A percentile compares a stretch with the other conserved stretches of the same genome.
Evolutionary conservation across 2,113 vertebrate genomes (phyloP).

Genomic region (Mustelus asterias): DNA sequence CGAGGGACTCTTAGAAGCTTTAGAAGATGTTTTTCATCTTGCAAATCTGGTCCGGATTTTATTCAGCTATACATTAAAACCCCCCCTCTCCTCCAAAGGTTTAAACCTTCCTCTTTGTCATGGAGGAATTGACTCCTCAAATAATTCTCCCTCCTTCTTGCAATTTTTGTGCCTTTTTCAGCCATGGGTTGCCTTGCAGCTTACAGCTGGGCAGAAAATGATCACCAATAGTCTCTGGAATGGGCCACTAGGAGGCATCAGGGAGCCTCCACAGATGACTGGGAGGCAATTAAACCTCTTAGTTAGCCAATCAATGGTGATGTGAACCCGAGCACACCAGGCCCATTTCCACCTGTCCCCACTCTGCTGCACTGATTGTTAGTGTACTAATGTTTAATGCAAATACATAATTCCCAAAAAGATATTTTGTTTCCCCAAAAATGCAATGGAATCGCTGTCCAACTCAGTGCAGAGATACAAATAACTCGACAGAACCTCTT

Average conservation of each 20-base stretch:
- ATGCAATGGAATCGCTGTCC: not conserved
- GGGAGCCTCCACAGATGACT: not conserved
- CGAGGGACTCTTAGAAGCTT: not conserved
- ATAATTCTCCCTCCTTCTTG: not conserved
- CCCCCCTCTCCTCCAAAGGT: too few relatives aligned
- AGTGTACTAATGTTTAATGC: not conserved
- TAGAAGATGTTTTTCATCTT: not conserved
- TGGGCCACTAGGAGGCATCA: not conserved
- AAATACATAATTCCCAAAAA: not conserved
- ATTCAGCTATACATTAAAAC: not conserved
- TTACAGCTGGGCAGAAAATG: not conserved
- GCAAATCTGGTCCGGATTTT: not conserved
- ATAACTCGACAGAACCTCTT: not conserved
- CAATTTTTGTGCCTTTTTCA: not conserved
- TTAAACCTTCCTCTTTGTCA: not conserved
- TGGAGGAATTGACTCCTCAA: not conserved
- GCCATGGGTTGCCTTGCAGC: not conserved
- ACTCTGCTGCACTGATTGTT: not conserved
- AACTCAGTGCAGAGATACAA: not conserved
- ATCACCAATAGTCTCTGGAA: not conserved
- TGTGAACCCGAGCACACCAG: not conserved
- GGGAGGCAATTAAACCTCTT: not conserved
- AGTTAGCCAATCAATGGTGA: not conserved
- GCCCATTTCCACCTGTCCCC: not conserved
- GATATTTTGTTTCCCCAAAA: not conserved